Evolutionary conservation across 2,888 invertebrate species (phyloP).

Genomic region (Drosophila neutralis): DNA sequence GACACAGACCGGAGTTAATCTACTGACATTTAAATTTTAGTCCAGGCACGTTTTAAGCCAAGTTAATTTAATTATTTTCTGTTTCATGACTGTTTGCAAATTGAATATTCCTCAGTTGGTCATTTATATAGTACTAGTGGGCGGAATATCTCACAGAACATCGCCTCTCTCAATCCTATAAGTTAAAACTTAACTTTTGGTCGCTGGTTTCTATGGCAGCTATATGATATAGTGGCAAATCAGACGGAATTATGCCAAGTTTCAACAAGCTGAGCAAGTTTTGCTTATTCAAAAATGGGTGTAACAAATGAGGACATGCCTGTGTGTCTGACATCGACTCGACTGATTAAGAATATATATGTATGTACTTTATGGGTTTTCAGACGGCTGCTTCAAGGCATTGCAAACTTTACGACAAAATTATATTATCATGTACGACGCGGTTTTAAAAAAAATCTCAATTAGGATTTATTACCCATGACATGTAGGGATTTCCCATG

Average conservation of each 20-base stretch:
- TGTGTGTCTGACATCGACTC: not conserved
- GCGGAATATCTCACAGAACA: no score
- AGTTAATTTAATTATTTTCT: not conserved
- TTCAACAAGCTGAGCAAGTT: not conserved
- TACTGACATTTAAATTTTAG: not conserved
- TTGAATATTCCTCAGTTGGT: not conserved
- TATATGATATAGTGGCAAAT: not conserved
- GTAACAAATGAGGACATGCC: not conserved
- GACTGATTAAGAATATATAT: not conserved
- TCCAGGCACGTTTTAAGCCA: not conserved
- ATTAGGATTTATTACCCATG: not conserved
- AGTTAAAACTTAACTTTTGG: not conserved
- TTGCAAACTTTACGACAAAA: not conserved
- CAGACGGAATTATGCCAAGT: not conserved
- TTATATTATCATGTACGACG: not conserved
- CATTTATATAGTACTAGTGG: not conserved
- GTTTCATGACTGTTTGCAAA: not conserved
- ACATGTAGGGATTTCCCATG: not conserved
- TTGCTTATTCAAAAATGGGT: not conserved
- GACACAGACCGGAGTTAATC: not conserved
- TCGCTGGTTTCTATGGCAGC: not conserved
- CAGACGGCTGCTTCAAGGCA: not conserved
- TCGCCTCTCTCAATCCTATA: not conserved
- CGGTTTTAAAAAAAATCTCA: not conserved
- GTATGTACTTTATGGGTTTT: not conserved